Conservation (phyloP, 2,113 vertebrate species). For the Ammospiza caudacuta region DNA sequence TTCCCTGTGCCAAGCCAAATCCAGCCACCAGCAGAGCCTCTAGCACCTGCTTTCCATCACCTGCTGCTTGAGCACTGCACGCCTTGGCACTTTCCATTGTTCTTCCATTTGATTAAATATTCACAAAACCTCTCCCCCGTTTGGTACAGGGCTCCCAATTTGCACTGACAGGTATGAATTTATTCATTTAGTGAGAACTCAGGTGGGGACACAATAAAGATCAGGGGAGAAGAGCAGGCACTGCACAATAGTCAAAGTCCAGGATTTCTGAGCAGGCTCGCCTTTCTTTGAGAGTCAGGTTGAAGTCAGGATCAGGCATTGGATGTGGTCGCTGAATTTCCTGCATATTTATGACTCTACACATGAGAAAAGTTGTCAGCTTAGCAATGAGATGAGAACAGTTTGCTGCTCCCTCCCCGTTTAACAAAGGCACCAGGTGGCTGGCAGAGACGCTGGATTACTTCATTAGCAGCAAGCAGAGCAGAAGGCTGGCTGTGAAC, state of each 20-base stretch:
- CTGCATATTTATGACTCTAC: slow-evolving; percentile 8
- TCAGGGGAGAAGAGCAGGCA: fast-evolving
- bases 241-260: too few relatives aligned
- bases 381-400: not conserved
- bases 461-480: slow-evolving; percentile 37
- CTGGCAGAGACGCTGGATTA: slow-evolving; percentile 2
- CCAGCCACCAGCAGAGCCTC: not conserved
- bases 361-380: not conserved
- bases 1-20: not conserved
- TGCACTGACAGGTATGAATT: not conserved
- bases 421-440: slow-evolving; percentile 44
- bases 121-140: not conserved
- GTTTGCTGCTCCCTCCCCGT: not conserved
- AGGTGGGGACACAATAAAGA: not conserved
- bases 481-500: slow-evolving; percentile 54
- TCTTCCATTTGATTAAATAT: not conserved
- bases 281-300: not conserved
- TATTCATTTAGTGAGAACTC: not conserved
- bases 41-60: not conserved
- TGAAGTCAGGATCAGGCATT: not conserved
- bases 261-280: not conserved
- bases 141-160: not conserved
- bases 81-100: not conserved
- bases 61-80: not conserved
- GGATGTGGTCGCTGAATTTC: not conserved